A percentile compares a stretch with the other conserved stretches of the same genome.
phyloP scores from a whole-genome alignment of 2,888 invertebrate species.

The Petrolisthes manimaculis region DNA sequence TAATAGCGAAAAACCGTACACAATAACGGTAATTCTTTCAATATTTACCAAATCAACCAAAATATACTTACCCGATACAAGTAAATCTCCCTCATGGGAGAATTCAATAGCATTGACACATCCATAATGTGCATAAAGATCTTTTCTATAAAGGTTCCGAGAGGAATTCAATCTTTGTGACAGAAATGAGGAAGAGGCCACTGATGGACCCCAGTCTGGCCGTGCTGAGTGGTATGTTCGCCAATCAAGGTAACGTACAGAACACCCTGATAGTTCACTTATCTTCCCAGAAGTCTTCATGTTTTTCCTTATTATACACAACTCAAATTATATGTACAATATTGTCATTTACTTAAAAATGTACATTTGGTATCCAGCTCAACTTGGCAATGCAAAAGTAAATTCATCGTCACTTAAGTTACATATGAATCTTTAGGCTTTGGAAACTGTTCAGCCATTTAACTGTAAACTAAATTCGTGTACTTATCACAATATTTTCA shows the following conservation, averaged over 20 bases:
- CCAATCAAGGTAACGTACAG: conserved; percentile 42
- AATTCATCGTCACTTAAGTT: background rate
- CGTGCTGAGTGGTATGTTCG: conserved; percentile 48
- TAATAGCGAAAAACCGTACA: too few relatives aligned
- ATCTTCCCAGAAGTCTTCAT: conserved; percentile 48
- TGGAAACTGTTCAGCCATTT: too few relatives aligned
- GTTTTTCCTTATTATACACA: background rate
- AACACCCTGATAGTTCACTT: conserved; percentile 42
- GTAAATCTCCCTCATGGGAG: conserved; percentile 86
- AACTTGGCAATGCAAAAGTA: too few relatives aligned
- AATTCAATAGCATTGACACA: conserved; percentile 98
- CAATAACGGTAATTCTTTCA: too few relatives aligned
- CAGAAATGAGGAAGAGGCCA: conserved; percentile 46
- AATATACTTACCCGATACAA: conserved; percentile 84
- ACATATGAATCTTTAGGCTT: too few relatives aligned
- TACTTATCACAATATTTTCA: too few relatives aligned
- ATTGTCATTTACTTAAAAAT: background rate
- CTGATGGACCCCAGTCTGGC: conserved; percentile 44
- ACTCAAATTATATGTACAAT: background rate
- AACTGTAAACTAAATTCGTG: too few relatives aligned
- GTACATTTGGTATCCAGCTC: too few relatives aligned
- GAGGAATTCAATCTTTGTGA: conserved; percentile 46
- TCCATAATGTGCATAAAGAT: conserved; percentile 90
- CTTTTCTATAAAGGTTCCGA: conserved; percentile 78
- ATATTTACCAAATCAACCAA: background rate